Percentiles rank a stretch among this genome's conserved stretches.
phyloP scores from a whole-genome alignment of 2,888 invertebrate species.

The Troides oblongomaculatus region DNA sequence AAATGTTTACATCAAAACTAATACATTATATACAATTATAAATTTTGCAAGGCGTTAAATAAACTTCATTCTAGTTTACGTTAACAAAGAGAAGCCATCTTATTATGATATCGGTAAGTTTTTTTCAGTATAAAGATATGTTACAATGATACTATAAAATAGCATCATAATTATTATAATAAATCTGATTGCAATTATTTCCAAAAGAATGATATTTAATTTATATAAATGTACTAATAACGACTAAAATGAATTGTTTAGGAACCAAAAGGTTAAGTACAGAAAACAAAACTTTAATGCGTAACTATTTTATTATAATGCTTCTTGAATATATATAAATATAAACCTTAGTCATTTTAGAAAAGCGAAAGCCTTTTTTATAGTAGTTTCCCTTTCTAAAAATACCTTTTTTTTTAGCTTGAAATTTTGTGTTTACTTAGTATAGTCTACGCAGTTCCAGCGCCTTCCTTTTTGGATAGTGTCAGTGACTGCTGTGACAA shows the following conservation, averaged over 20 bases:
- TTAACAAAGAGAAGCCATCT: constrained; percentile 7
- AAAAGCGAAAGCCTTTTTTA: neutral
- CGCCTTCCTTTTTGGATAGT: constrained; percentile 10
- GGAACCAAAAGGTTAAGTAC: neutral
- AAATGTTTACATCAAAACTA: constrained; percentile 19
- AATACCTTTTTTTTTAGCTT: neutral
- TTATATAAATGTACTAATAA: too few species aligned
- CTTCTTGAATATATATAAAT: too few species aligned
- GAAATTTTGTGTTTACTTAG: constrained; percentile 15
- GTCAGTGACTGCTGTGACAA: constrained; percentile 2
- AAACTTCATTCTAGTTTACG: constrained; percentile 11
- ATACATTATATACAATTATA: constrained; percentile 21
- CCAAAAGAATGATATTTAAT: too few species aligned
- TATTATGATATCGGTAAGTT: constrained; percentile 17
- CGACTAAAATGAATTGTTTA: too few species aligned
- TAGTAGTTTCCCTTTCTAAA: neutral
- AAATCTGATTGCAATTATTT: too few species aligned
- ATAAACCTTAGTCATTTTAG: neutral
- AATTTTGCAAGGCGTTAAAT: constrained; percentile 40
- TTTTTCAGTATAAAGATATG: neutral
- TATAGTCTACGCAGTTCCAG: constrained; percentile 4
- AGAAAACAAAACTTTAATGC: neutral
- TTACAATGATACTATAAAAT: neutral
- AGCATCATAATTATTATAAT: neutral
- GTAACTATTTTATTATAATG: neutral